Percentiles rank a stretch among this genome's conserved stretches.
Evolutionary conservation across 2,113 vertebrate genomes (phyloP).

Genomic region (Bubo scandiacus): DNA sequence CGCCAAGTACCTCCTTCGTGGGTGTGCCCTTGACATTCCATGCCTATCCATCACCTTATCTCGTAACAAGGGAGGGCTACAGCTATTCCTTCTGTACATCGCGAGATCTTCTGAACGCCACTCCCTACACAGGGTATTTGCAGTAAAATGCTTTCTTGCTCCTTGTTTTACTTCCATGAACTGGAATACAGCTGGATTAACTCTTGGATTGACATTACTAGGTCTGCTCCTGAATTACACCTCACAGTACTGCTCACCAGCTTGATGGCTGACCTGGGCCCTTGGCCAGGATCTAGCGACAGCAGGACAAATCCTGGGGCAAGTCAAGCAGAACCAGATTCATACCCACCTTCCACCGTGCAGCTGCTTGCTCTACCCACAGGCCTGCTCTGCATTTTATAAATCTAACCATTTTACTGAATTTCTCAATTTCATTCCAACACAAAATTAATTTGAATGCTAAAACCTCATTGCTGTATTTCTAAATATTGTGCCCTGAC

Average conservation of each 20-base stretch:
- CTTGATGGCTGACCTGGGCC: background rate
- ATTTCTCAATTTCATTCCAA: background rate
- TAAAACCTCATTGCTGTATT: background rate
- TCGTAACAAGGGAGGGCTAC: too few species aligned
- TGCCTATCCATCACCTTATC: too few species aligned
- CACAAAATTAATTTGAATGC: background rate
- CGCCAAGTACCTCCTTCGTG: too few species aligned
- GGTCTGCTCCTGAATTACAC: background rate
- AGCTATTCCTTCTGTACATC: too few species aligned
- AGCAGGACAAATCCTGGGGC: background rate
- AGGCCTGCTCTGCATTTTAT: background rate
- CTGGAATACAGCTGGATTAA: background rate
- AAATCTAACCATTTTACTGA: background rate
- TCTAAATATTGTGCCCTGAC: background rate
- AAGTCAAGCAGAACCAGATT: background rate
- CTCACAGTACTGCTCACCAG: background rate
- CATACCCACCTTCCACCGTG: accelerated
- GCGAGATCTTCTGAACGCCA: too few species aligned
- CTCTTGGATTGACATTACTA: background rate
- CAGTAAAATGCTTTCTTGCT: background rate
- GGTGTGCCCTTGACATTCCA: too few species aligned
- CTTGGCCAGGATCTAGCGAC: too few species aligned
- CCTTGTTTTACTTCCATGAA: background rate
- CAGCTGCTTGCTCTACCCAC: background rate
- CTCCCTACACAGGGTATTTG: background rate